Conservation (phyloP, 2,113 vertebrate species). For the Marmota monax region DNA sequence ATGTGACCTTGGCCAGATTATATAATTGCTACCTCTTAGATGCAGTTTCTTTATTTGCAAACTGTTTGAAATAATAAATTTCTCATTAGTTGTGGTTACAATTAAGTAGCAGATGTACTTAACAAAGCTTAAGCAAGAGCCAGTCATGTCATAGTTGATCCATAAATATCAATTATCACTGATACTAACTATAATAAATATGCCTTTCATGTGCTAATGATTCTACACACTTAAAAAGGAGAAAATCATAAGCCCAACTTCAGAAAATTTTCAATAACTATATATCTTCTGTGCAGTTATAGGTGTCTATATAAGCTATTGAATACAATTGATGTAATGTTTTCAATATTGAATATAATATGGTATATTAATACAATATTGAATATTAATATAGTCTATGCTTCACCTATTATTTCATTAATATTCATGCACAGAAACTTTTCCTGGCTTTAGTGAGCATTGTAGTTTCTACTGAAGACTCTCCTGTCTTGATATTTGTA, state of each 20-base stretch:
- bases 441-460: background rate
- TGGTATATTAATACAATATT: no score
- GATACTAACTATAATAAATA: background rate
- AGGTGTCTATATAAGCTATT: background rate
- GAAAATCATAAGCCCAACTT: background rate
- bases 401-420: background rate
- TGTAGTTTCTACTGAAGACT: constrained; percentile 28
- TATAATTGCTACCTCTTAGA: background rate
- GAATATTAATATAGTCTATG: background rate
- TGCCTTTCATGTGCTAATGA: background rate
- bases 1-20: background rate
- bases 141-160: background rate
- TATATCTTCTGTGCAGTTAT: background rate
- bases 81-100: background rate
- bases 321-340: background rate
- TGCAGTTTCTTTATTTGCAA: background rate
- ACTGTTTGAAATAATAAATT: background rate
- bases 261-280: constrained; percentile 15
- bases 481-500: constrained; percentile 35
- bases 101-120: background rate
- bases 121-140: background rate
- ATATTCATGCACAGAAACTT: background rate
- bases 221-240: constrained; percentile 2
- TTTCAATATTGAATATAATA: background rate
- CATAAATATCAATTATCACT: background rate